Conservation (phyloP, 2,797 vertebrate genomes). For the Urosaurus nigricauda region DNA sequence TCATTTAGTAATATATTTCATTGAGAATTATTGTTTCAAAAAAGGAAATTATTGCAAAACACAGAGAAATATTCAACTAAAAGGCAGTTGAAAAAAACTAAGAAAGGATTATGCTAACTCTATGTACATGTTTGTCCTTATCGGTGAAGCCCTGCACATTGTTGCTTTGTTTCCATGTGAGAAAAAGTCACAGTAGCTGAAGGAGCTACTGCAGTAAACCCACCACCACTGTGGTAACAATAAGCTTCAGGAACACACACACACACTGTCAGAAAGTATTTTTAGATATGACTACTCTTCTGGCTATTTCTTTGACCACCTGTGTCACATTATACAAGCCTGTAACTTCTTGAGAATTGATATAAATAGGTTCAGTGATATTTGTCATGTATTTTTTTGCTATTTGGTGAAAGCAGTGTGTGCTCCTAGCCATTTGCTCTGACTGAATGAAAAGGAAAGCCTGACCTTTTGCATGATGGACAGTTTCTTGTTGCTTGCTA, state of each 20-base stretch:
- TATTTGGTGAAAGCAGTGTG: background rate
- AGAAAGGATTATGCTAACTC: background rate
- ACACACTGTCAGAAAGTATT: constrained; percentile 22
- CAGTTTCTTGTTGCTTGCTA: background rate
- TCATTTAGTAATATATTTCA: too few relatives aligned
- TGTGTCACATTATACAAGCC: background rate
- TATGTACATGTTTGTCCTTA: accelerated
- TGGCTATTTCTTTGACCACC: constrained; percentile 22
- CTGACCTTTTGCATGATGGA: background rate
- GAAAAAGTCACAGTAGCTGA: background rate
- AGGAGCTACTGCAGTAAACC: constrained; percentile 3
- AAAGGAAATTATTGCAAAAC: background rate
- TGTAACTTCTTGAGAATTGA: constrained; percentile 7
- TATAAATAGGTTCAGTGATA: constrained; percentile 9
- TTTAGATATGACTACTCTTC: background rate
- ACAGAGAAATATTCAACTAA: background rate
- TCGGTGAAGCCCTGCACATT: accelerated
- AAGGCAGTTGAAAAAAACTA: background rate
- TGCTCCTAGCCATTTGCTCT: constrained; percentile 2
- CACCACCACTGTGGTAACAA: background rate
- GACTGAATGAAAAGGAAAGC: background rate
- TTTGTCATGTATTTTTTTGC: constrained; percentile 12
- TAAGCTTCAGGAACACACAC: constrained; percentile 24
- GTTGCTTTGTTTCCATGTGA: background rate
- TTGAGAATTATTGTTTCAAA: too few relatives aligned